phyloP scores from a whole-genome alignment of 2,797 vertebrate genomes.

The Crenichthys baileyi region DNA sequence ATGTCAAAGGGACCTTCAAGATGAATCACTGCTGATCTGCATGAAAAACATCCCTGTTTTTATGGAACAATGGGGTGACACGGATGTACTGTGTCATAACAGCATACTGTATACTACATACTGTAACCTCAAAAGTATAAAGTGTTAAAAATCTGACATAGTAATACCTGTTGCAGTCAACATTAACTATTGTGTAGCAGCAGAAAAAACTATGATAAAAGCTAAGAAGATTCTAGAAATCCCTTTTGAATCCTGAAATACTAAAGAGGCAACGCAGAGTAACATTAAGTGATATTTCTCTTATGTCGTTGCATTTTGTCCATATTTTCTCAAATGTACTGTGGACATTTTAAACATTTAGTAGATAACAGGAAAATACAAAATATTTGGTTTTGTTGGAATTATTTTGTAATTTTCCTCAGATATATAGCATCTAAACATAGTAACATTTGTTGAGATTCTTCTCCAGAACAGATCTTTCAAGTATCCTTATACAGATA shows the following conservation, averaged over 20 bases:
- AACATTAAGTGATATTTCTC: neutral
- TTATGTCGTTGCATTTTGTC: neutral
- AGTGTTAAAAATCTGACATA: neutral
- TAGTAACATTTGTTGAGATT: neutral
- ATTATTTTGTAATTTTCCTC: neutral
- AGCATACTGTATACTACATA: neutral
- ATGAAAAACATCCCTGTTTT: conserved; percentile 17
- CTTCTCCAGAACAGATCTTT: neutral
- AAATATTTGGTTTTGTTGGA: neutral
- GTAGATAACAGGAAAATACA: neutral
- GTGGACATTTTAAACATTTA: neutral
- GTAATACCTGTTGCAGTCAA: neutral
- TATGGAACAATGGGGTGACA: neutral
- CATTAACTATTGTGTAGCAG: neutral
- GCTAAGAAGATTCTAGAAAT: neutral
- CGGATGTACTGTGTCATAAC: neutral
- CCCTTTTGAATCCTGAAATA: neutral
- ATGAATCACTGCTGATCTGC: conserved; percentile 56
- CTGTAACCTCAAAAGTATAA: neutral
- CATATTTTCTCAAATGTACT: neutral
- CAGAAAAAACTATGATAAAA: neutral
- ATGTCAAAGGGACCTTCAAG: conserved; percentile 64
- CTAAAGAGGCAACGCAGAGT: neutral
- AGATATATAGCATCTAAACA: neutral
- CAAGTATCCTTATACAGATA: neutral